Percentiles rank a stretch among this genome's conserved stretches.
Evolutionary conservation across 2,888 invertebrate species (phyloP).

Genomic region (Netelia inedita): DNA sequence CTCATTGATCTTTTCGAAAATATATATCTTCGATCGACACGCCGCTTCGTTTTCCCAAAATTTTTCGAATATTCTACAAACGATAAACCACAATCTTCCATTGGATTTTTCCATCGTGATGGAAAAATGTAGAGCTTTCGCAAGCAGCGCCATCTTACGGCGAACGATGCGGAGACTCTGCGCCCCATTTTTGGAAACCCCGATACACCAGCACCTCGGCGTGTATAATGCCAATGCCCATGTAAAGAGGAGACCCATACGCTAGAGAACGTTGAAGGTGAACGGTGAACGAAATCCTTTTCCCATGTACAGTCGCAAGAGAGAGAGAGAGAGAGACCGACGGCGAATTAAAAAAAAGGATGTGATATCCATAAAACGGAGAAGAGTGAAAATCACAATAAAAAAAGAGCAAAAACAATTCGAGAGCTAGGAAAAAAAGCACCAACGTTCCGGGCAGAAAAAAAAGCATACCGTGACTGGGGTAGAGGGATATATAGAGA

Average conservation of each 20-base stretch:
- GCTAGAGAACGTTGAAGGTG: neutral
- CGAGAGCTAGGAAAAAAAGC: constrained; percentile 1
- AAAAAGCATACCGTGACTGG: constrained; percentile 12
- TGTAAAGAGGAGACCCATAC: neutral
- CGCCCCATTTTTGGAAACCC: neutral
- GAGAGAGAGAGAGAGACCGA: neutral
- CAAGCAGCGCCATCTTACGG: neutral
- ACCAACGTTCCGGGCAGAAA: neutral
- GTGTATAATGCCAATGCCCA: neutral
- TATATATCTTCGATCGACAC: too few relatives aligned
- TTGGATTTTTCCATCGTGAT: neutral
- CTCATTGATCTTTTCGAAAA: too few relatives aligned
- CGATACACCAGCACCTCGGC: neutral
- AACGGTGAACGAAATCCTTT: constrained; percentile 22
- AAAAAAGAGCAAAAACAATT: neutral
- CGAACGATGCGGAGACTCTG: neutral
- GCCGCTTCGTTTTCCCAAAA: neutral
- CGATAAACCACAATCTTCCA: neutral
- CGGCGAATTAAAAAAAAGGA: constrained; percentile 8
- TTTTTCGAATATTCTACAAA: neutral
- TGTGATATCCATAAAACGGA: neutral
- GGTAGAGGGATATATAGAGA: constrained; percentile 57
- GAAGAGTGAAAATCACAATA: constrained; percentile 10
- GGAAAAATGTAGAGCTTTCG: neutral
- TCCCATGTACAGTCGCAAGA: constrained; percentile 9